Percentiles rank a stretch among this genome's conserved stretches.
Evolutionary conservation across 2,888 invertebrate genomes (phyloP).

Genomic region (Sympetrum striolatum): DNA sequence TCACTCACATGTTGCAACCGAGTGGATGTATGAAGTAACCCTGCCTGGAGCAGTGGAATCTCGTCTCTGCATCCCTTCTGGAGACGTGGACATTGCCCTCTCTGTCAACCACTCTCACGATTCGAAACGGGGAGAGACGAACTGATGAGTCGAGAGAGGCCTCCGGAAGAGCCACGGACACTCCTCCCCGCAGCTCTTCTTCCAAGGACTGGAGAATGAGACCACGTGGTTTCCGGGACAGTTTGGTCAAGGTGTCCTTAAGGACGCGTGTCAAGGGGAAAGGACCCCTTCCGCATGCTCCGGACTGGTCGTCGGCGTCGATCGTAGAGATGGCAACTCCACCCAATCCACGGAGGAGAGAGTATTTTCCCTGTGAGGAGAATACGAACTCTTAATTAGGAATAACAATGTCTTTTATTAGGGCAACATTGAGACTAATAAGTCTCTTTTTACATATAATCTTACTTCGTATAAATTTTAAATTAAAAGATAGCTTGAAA

Average conservation of each 20-base stretch:
- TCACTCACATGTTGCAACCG: slow-evolving; percentile 68
- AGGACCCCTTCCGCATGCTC: slow-evolving; percentile 49
- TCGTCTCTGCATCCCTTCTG: slow-evolving; percentile 75
- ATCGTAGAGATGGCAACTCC: slow-evolving; percentile 69
- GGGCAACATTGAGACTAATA: no score
- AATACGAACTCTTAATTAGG: neutral
- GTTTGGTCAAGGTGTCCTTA: slow-evolving; percentile 59
- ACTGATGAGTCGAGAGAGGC: slow-evolving; percentile 54
- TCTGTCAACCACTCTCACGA: slow-evolving; percentile 75
- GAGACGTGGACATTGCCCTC: slow-evolving; percentile 75
- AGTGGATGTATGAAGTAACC: slow-evolving; percentile 81
- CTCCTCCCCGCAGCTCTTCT: slow-evolving; percentile 59
- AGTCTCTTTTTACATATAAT: no score
- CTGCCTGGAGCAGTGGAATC: slow-evolving; percentile 77
- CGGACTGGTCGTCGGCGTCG: slow-evolving; percentile 66
- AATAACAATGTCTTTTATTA: no score
- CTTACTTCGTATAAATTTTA: no score
- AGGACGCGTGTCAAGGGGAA: slow-evolving; percentile 52
- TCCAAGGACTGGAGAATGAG: slow-evolving; percentile 70
- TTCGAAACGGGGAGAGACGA: slow-evolving; percentile 75
- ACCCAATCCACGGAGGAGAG: slow-evolving; percentile 72
- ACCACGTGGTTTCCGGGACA: slow-evolving; percentile 70
- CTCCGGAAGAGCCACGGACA: slow-evolving; percentile 44
- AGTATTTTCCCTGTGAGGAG: slow-evolving; percentile 69
- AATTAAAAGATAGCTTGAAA: no score